phyloP scores from a whole-genome alignment of 2,888 invertebrate genomes.

The Drosophila seclusa region DNA sequence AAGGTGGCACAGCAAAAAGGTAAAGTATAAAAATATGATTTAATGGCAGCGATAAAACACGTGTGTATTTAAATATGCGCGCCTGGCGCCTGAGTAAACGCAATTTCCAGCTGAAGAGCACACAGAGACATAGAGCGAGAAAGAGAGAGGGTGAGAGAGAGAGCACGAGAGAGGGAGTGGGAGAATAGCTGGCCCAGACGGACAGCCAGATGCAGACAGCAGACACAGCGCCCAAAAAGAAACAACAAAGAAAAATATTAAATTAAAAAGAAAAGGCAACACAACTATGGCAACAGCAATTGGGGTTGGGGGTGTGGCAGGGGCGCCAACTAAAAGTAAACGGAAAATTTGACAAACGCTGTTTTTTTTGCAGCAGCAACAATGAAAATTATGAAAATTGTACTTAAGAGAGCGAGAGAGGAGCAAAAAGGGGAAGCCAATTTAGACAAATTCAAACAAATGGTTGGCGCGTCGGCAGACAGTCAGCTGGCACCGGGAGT shows the following conservation, averaged over 20 bases:
- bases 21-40: conserved; percentile 84
- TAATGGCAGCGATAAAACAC: conserved; percentile 85
- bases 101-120: conserved; percentile 80
- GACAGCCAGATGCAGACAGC: conserved; percentile 51
- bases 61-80: conserved; percentile 85
- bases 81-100: conserved; percentile 85
- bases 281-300: conserved; percentile 39
- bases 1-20: conserved; percentile 71
- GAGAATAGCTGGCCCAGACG: conserved; percentile 36
- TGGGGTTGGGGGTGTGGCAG: conserved; percentile 5
- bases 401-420: conserved; percentile 26
- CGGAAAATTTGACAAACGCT: conserved; percentile 70
- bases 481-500: conserved; percentile 22
- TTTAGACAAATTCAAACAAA: conserved; percentile 81
- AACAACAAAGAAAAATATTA: conserved; percentile 72
- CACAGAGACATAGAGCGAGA: conserved; percentile 9
- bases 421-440: conserved; percentile 55
- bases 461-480: conserved; percentile 55
- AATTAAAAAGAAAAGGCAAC: conserved; percentile 72
- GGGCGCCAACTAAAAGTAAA: conserved; percentile 64
- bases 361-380: conserved; percentile 42
- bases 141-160: neutral
- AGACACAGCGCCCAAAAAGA: conserved; percentile 45
- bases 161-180: neutral
- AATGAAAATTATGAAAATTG: conserved; percentile 73